A percentile compares a stretch with the other conserved stretches of the same genome.
Conservation (phyloP, 2,797 vertebrate genomes). For the Eospalax fontanierii region DNA sequence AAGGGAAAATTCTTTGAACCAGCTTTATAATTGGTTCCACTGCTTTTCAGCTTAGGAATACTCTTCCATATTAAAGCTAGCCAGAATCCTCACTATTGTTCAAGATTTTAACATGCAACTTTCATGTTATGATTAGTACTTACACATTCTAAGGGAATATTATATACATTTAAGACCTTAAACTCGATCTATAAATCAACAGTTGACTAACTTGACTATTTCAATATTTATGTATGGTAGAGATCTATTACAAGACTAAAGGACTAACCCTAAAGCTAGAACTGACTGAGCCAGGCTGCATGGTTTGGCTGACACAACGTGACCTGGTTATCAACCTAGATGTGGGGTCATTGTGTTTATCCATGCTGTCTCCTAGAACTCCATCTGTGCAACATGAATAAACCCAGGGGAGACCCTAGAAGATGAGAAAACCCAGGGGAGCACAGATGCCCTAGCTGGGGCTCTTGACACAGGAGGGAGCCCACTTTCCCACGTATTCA, state of each 20-base stretch:
- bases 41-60: slow-evolving; percentile 41
- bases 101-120: neutral
- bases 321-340: neutral
- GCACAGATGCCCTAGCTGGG: neutral
- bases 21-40: neutral
- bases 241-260: neutral
- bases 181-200: neutral
- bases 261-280: neutral
- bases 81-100: neutral
- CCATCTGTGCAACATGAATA: neutral
- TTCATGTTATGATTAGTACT: neutral
- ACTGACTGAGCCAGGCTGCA: neutral
- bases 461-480: neutral
- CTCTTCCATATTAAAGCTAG: neutral
- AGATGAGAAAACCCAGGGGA: too few species aligned
- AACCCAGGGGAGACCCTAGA: neutral
- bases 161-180: neutral
- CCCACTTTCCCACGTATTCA: neutral
- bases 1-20: neutral
- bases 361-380: neutral
- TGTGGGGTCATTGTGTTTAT: neutral
- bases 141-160: neutral
- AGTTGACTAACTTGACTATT: slow-evolving; percentile 6
- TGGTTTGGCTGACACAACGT: neutral
- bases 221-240: neutral